Base-by-base conservation (phyloP, 2,888 invertebrate genomes). In the Microdon myrmicae region DNA sequence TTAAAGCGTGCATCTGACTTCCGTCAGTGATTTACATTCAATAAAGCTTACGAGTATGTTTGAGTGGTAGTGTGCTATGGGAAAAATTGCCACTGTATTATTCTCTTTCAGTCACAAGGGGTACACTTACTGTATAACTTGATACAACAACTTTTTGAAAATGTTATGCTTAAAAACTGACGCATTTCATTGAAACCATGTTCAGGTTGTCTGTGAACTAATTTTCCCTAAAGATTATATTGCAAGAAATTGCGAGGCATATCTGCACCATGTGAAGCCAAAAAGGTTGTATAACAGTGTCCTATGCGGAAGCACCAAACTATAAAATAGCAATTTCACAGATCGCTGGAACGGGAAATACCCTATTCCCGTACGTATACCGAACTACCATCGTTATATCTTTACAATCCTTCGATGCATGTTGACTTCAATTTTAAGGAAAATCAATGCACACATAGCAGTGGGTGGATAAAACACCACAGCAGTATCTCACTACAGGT, bases 271-370 rank as follows among this genome's bases (percentile, higher is more conserved):
- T n/a, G 48, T 19, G 25, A 7, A 16, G 26, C 16, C 19, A 22
- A 19, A 16, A 17, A 16, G 17, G 12, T 9, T 16, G 16, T 37
- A 14, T 47, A 54, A 43, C 41, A 41, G 43, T 55, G 43, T 39
- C 51, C 32, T 37, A 13, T 49, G 25, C 28, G 56, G 56, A 61
- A 53, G 58, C 58, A 55, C 34, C 44, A 49, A 51, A 51, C 51
- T 64, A 64, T 58, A 64, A 64, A 64, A 64, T 64, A 64, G 64
- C 64, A 64, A 64, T 64, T 64, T 64, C 64, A 64, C 64, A 64
- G 64, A 64, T 64, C 64, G 64, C 51, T 64, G 64, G 58, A 58
- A 64, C 64, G 58, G 58, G 64, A 58, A 64, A 64, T 58, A 58
- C 35, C 64, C 34, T 64, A 53, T 47, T 58, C 43, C 41, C 34